A percentile compares a stretch with the other conserved stretches of the same genome.
These are phyloP conservation scores for Heliconius congener DNA, from an alignment of 1,140 invertebrate genomes.

Conservation along the genomic window DNA sequence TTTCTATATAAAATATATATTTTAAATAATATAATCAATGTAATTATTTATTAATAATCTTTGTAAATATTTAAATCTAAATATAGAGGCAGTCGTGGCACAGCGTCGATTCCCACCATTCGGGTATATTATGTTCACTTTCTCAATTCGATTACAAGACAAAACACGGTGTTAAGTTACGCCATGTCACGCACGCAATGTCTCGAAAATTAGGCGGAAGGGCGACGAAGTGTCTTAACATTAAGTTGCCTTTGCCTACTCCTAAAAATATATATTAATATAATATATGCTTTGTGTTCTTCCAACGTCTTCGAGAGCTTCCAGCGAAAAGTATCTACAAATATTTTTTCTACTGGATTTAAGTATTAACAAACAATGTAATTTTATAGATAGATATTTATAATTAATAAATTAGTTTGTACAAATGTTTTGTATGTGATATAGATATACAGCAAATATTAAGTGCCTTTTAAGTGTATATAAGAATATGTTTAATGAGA, in stretches of 20 bases:
- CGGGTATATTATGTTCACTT: no score
- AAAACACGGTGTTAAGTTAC: no score
- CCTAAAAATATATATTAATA: neutral
- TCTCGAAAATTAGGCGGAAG: no score
- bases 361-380: neutral
- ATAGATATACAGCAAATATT: conserved; percentile 65
- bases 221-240: no score
- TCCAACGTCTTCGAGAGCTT: conserved; percentile 23
- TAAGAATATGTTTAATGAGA: conserved; percentile 38
- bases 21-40: neutral
- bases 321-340: neutral
- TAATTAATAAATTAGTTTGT: conserved; percentile 23
- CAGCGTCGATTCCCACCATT: no score
- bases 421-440: conserved; percentile 63
- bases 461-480: conserved; percentile 61
- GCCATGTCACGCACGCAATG: no score
- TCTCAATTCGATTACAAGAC: no score
- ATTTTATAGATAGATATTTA: conserved; percentile 13
- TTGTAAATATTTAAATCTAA: conserved; percentile 49
- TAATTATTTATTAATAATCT: neutral
- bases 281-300: neutral
- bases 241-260: no score
- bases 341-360: neutral
- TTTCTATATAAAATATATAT: neutral
- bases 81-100: no score